Base-by-base conservation (phyloP, 23 tunicate genomes). In the Botrylloides violaceus region DNA sequence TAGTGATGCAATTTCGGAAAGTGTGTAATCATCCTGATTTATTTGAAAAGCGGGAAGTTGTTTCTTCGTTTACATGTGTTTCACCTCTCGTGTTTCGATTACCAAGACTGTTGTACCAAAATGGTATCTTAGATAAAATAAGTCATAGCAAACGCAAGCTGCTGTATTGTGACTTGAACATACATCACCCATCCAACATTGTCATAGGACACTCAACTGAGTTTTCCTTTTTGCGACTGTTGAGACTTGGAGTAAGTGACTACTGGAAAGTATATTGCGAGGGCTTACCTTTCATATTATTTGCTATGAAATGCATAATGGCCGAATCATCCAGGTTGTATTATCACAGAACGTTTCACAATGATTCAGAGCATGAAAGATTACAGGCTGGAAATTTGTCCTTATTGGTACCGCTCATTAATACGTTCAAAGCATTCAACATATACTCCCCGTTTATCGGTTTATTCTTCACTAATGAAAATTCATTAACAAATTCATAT, bases 1-100 rank as follows among this genome's bases (percentile, higher is more conserved):
- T 86, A 23, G 94, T 86, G 49, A 86, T 86, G 94, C 94, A 86
- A 72, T 86, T 86, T 60, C 80, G 94, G 23, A 86, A 86, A 66
- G 94, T 86, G 30, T 55, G 65, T 32, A 72, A 72, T 55, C 77
- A 72, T 27, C 65, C 65, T n/a, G 64, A 72, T 63, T 34, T 61
- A 38, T 34, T 61, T 28, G 74, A 68, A 22, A n/a, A 56, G 37
- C 56, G 74, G 18, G 74, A 68, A 68, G 57, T 68, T 6, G 37
- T 22, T 24, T 68, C 74, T 20, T 56, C 74, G 24, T 15, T 26
- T 27, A 19, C 36, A 18, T 63, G 18, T 7, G 58, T 19, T 9
- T 4, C 74, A 5, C 23, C 37, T 1, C 58, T 56, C n/a, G 18
- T 25, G 1, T 37, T 19, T 68, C 30, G 36, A 20, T 35, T 68